phyloP scores from a whole-genome alignment of 2,888 invertebrate genomes.

The Fragum whitleyi region DNA sequence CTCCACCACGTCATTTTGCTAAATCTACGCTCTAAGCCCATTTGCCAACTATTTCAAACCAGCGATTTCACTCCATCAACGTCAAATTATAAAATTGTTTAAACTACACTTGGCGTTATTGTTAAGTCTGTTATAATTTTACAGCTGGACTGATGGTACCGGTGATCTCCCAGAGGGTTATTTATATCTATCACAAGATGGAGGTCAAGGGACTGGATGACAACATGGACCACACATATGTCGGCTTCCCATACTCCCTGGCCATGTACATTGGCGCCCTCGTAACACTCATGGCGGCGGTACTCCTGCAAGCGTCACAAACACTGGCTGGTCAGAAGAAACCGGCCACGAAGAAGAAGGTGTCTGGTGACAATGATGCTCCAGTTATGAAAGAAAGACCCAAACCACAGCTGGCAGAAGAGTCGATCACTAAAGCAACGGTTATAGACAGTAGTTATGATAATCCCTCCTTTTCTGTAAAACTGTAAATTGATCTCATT shows the following conservation, averaged over 20 bases:
- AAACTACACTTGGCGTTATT: too few relatives aligned
- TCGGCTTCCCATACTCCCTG: conserved; percentile 53
- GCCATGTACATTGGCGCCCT: conserved; percentile 37
- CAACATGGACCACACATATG: conserved; percentile 38
- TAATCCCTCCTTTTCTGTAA: conserved; percentile 19
- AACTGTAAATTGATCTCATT: conserved; percentile 5
- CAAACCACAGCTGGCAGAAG: neutral
- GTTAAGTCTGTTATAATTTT: too few relatives aligned
- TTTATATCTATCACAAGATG: conserved; percentile 15
- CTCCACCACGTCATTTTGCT: too few relatives aligned
- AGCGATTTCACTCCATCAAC: too few relatives aligned
- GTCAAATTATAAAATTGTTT: too few relatives aligned
- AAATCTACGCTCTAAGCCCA: too few relatives aligned
- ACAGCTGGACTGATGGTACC: conserved; percentile 42
- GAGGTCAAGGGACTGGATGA: conserved; percentile 22
- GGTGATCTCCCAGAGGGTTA: conserved; percentile 22
- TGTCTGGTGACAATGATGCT: neutral
- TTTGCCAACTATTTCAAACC: too few relatives aligned
- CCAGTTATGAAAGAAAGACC: neutral
- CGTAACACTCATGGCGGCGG: conserved; percentile 16
- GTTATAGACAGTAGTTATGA: neutral
- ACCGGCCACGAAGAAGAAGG: neutral
- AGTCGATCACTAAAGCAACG: neutral
- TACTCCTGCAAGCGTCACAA: conserved; percentile 16
- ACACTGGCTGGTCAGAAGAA: conserved; percentile 21